These are phyloP conservation scores for Osmerus eperlanus DNA, from an alignment of 2,113 vertebrate species.

Conservation along the genomic window DNA sequence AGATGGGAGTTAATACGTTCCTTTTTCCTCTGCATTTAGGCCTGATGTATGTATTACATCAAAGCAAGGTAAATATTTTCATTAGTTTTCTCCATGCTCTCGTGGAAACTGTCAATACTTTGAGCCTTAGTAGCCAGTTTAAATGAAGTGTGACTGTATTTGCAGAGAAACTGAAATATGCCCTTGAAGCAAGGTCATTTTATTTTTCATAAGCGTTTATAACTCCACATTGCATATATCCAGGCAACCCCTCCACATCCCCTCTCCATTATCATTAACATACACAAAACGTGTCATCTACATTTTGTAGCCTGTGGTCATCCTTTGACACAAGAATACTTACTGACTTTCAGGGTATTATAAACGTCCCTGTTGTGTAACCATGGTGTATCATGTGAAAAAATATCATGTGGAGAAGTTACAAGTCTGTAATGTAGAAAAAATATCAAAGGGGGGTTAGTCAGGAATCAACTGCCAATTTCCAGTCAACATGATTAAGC, in stretches of 20 bases:
- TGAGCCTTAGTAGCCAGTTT: slow-evolving; percentile 21
- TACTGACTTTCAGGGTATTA: slow-evolving; percentile 20
- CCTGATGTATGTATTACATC: slow-evolving; percentile 73
- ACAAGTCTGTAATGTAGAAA: slow-evolving; percentile 51
- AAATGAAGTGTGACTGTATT: slow-evolving; percentile 19
- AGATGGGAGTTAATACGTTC: slow-evolving; percentile 75
- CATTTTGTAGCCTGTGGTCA: slow-evolving; percentile 9
- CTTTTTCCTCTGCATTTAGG: slow-evolving; percentile 72
- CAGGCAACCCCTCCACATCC: too few species aligned
- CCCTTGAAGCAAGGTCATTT: slow-evolving; percentile 72
- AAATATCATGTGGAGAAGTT: slow-evolving; percentile 30
- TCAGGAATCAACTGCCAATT: slow-evolving; percentile 50
- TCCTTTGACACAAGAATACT: slow-evolving; percentile 9
- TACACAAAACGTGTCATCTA: too few species aligned
- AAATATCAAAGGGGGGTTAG: slow-evolving; percentile 43
- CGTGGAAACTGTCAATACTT: slow-evolving; percentile 27
- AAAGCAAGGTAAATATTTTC: slow-evolving; percentile 79
- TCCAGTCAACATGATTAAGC: slow-evolving; percentile 54
- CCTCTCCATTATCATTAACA: too few species aligned
- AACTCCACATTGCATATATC: neutral
- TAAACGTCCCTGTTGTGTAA: slow-evolving; percentile 49
- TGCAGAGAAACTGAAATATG: slow-evolving; percentile 43
- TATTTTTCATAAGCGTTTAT: slow-evolving; percentile 33
- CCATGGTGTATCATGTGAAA: slow-evolving; percentile 15
- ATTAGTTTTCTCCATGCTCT: slow-evolving; percentile 54